These are phyloP conservation scores for Argyrosomus regius DNA, from an alignment of 2,797 vertebrate species.

Conservation along the genomic window DNA sequence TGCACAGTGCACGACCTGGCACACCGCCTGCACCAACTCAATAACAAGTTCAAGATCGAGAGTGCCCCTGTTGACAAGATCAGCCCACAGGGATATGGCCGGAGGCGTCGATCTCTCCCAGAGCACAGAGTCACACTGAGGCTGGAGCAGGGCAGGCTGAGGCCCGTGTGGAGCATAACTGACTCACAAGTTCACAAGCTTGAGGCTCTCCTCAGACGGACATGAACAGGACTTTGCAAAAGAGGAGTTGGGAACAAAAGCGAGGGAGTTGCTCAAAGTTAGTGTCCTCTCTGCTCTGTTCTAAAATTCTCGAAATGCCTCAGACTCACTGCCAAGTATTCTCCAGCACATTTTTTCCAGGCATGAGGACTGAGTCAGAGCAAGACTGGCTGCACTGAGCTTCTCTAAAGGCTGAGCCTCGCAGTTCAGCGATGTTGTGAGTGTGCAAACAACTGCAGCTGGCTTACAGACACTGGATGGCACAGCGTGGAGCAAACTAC, in stretches of 20 bases:
- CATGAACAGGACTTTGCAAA: conserved; percentile 73
- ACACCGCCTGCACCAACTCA: conserved; percentile 90
- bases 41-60: conserved; percentile 87
- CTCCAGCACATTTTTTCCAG: conserved; percentile 79
- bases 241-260: conserved; percentile 59
- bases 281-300: conserved; percentile 66
- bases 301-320: conserved; percentile 82
- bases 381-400: conserved; percentile 66
- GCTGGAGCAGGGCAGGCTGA: conserved; percentile 72
- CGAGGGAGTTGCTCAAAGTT: conserved; percentile 59
- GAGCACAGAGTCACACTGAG: conserved; percentile 68
- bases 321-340: conserved; percentile 80
- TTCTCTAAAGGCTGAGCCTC: conserved; percentile 57
- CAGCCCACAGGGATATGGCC: conserved; percentile 93
- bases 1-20: conserved; percentile 93
- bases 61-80: conserved; percentile 89
- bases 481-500: conserved; percentile 70
- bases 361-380: conserved; percentile 75
- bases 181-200: conserved; percentile 82
- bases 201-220: conserved; percentile 79
- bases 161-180: conserved; percentile 78
- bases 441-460: conserved; percentile 74
- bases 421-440: conserved; percentile 64
- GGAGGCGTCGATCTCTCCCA: conserved; percentile 88
- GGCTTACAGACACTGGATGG: conserved; percentile 82